Base-by-base conservation (phyloP, 2,888 invertebrate genomes). In the Cephus rjabovi region DNA sequence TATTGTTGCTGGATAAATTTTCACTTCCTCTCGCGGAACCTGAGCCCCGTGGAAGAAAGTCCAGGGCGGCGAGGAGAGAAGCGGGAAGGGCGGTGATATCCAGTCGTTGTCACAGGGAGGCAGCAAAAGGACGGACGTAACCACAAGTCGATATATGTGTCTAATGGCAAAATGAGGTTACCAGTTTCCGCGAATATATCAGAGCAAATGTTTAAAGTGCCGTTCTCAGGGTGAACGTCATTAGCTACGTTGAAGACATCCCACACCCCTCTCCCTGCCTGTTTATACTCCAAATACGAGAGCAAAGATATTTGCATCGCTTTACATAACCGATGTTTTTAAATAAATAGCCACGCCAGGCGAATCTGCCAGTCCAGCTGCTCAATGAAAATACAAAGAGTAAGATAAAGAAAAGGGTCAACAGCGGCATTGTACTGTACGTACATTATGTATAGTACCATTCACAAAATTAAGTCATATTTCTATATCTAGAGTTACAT, bases 251-350 rank as follows among this genome's bases (percentile, higher is more conserved):
- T 30, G 76, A 81, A 81, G 83, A 84, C 85, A 82, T 83, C 83
- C 79, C 82, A 77, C 78, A 73, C 75, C 80, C 9, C 11, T 3
- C 35, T 1, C 79, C 82, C 78, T 77, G 74, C 75, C 80, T 86
- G 85, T 87, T 87, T 86, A 82, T 86, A 85, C 81, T 82, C 82
- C 81, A 86, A 86, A 86, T 84, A 85, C 83, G 81, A 81, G 79
- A 84, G 81, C 83, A 83, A 33, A 81, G 83, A 81, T 83, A 85
- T 86, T 87, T 84, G 83, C 86, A 87, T 85, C 80, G 82, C 82
- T 85, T 86, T 85, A 83, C 85, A 83, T 84, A 84, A 86, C 83
- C 85, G 82, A 84, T 86, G 83, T 86, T 86, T 86, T 86, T 85
- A 85, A 84, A 86, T 68, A 70, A 70, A 30, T 6, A 30, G 11